Conservation (phyloP, 2,888 invertebrate genomes). For the Athetis lepigone region DNA sequence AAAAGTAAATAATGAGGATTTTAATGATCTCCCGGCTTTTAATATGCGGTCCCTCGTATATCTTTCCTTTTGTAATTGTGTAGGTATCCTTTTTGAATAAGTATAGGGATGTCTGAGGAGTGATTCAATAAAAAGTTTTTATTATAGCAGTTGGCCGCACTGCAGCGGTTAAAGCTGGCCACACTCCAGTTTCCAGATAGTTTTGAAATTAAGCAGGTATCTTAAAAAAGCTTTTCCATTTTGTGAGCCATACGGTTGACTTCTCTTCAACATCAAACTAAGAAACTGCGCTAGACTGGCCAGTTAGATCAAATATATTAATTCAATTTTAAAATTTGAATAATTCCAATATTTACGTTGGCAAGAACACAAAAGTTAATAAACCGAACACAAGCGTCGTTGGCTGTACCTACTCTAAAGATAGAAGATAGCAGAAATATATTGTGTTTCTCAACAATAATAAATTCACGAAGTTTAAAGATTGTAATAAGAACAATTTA, state of each 20-base stretch:
- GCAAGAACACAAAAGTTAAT: conserved; percentile 58
- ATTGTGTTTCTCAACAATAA: conserved; percentile 62
- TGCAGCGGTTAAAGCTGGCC: conserved; percentile 84
- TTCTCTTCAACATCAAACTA: conserved; percentile 29
- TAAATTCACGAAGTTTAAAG: conserved; percentile 64
- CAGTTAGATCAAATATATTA: conserved; percentile 24
- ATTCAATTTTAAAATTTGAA: conserved; percentile 51
- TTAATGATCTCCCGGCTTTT: conserved; percentile 56
- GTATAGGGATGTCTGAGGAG: conserved; percentile 47
- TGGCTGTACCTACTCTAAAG: conserved; percentile 49
- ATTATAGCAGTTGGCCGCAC: conserved; percentile 71
- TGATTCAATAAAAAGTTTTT: conserved; percentile 60
- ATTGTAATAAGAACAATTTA: conserved; percentile 74
- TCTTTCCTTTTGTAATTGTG: conserved; percentile 46
- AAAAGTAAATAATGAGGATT: conserved; percentile 58
- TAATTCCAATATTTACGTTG: conserved; percentile 60
- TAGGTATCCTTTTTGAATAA: conserved; percentile 57
- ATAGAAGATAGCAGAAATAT: conserved; percentile 60
- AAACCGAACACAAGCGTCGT: conserved; percentile 51
- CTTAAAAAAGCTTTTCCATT: conserved; percentile 71
- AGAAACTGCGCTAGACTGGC: conserved; percentile 15
- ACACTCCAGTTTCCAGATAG: conserved; percentile 84
- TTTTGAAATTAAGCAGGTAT: conserved; percentile 82
- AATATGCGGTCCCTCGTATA: conserved; percentile 48
- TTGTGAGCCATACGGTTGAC: conserved; percentile 38